phyloP scores from a whole-genome alignment of 2,797 vertebrate genomes.

The Vultur gryphus region DNA sequence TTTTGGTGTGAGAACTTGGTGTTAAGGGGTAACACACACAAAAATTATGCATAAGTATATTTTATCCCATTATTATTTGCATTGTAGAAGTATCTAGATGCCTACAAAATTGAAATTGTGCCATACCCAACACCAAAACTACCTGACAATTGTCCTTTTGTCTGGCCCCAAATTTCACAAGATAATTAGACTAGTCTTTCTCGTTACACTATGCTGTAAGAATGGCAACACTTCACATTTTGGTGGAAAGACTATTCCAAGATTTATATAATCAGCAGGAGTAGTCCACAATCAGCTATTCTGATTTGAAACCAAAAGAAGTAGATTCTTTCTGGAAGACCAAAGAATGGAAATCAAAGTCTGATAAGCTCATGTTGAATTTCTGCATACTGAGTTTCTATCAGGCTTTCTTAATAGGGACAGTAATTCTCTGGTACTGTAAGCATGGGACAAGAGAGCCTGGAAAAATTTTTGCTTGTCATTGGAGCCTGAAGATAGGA shows the following conservation, averaged over 20 bases:
- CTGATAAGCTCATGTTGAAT: background rate
- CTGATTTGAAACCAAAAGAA: background rate
- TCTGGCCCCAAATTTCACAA: background rate
- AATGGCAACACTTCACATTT: background rate
- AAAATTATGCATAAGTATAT: background rate
- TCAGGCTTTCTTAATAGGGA: background rate
- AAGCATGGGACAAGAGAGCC: background rate
- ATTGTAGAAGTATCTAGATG: background rate
- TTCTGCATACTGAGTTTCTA: background rate
- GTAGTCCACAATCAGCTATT: background rate
- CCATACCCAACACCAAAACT: background rate
- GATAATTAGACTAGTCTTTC: background rate
- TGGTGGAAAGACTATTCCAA: background rate
- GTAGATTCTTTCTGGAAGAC: background rate
- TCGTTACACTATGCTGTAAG: fast-evolving
- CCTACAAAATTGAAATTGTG: background rate
- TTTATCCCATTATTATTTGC: background rate
- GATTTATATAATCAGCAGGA: background rate
- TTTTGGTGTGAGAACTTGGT: background rate
- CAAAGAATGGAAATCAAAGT: background rate
- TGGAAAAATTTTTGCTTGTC: background rate
- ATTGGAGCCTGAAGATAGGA: background rate
- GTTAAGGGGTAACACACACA: background rate
- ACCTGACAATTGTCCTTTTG: background rate
- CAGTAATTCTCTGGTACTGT: background rate